phyloP scores from a whole-genome alignment of 1,140 invertebrate species.

The Gryon sp. region DNA sequence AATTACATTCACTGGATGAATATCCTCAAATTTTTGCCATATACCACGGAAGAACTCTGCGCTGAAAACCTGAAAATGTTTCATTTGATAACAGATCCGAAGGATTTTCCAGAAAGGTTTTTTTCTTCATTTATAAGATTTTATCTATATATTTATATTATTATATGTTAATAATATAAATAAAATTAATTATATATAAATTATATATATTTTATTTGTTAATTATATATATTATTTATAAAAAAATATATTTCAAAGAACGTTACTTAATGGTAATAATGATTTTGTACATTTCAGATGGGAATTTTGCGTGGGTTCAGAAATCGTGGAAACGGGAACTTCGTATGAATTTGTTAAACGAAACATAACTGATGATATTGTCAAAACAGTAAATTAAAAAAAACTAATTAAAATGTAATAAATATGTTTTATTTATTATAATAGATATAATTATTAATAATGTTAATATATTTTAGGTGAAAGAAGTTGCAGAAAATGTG shows the following conservation, averaged over 20 bases:
- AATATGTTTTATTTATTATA: no score
- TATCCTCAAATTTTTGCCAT: slow-evolving; percentile 22
- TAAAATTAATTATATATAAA: no score
- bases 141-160: no score
- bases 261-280: no score
- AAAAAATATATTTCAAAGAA: no score
- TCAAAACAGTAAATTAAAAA: slow-evolving; percentile 11
- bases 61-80: neutral
- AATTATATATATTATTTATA: no score
- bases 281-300: slow-evolving; percentile 13
- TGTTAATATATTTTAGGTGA: slow-evolving; percentile 14
- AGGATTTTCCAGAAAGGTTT: slow-evolving; percentile 22
- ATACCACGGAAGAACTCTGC: neutral
- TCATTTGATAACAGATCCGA: neutral
- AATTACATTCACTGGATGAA: slow-evolving; percentile 47
- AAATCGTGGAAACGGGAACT: slow-evolving; percentile 15
- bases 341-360: slow-evolving; percentile 30
- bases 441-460: no score
- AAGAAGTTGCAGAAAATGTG: slow-evolving; percentile 23
- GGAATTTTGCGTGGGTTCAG: slow-evolving; percentile 9
- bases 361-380: slow-evolving; percentile 15
- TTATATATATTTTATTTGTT: slow-evolving; percentile 9
- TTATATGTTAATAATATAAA: no score
- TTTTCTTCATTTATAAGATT: no score
- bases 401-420: neutral